Percentiles rank a stretch among this genome's conserved stretches.
Conservation (phyloP, 2,113 vertebrate species). For the Platysternon megacephalum region DNA sequence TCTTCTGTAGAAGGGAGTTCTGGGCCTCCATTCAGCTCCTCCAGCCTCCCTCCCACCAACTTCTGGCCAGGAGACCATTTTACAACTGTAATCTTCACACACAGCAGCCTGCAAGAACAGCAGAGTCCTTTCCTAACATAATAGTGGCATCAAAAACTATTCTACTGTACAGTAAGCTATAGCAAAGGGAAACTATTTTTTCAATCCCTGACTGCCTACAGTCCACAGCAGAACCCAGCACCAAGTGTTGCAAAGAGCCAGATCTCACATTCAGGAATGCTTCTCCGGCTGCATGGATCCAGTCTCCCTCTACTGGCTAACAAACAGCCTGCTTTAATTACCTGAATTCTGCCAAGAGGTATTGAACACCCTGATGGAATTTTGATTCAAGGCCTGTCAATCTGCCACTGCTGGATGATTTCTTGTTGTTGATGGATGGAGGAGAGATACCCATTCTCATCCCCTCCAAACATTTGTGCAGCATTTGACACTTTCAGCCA, state of each 20-base stretch:
- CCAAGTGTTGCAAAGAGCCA: neutral
- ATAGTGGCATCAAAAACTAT: neutral
- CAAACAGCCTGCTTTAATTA: neutral
- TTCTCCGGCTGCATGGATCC: neutral
- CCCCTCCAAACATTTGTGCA: constrained; percentile 11
- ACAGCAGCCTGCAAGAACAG: neutral
- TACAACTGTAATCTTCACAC: neutral
- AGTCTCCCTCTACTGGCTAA: neutral
- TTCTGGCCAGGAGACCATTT: neutral
- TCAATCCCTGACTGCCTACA: neutral
- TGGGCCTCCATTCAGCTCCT: neutral
- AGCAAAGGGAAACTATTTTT: neutral
- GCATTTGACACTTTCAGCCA: constrained; percentile 22
- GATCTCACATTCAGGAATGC: neutral
- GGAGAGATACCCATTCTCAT: constrained; percentile 7
- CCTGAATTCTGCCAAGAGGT: neutral
- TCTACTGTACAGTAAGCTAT: neutral
- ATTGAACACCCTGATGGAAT: neutral
- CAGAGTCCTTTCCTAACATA: neutral
- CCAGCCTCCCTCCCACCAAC: neutral
- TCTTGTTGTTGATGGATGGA: constrained; percentile 42
- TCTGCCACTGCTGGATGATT: neutral
- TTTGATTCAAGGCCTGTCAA: neutral
- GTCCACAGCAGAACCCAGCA: neutral
- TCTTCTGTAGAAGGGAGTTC: neutral